Evolutionary conservation across 2,113 vertebrate genomes (phyloP).

Genomic region (Microtus montanus): DNA sequence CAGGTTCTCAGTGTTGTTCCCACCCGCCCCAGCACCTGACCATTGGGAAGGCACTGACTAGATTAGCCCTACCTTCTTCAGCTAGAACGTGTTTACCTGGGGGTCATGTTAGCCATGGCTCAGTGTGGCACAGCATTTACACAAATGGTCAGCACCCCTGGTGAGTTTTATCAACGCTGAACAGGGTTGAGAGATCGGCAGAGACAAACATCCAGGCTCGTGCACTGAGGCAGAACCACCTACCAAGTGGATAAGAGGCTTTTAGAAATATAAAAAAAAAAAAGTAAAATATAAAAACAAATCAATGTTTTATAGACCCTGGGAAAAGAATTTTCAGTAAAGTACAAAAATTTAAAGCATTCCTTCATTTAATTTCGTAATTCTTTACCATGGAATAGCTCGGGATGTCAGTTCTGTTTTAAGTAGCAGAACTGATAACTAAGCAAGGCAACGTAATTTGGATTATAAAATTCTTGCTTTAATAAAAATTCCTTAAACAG

Average conservation of each 20-base stretch:
- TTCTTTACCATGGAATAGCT: conserved; percentile 97
- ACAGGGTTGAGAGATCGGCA: background rate
- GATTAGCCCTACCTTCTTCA: background rate
- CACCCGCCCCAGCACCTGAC: background rate
- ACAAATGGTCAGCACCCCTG: background rate
- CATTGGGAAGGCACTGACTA: background rate
- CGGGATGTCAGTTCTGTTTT: conserved; percentile 91
- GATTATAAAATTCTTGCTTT: conserved; percentile 98
- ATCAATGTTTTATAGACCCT: conserved; percentile 93
- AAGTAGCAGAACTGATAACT: conserved; percentile 88
- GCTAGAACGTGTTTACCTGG: background rate
- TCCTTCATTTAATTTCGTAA: conserved; percentile 98
- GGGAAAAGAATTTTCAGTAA: conserved; percentile 91
- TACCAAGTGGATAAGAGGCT: background rate
- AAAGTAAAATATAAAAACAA: conserved; percentile 94
- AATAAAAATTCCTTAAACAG: conserved; percentile 95
- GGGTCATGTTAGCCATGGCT: background rate
- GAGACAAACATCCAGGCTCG: background rate
- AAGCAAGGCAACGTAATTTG: conserved; percentile 94
- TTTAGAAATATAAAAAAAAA: conserved; percentile 84
- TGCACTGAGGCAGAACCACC: background rate
- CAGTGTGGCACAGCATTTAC: background rate
- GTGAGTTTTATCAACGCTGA: background rate
- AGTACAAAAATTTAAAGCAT: conserved; percentile 93
- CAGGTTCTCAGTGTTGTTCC: background rate